phyloP scores from a whole-genome alignment of 2,888 invertebrate genomes.

The Leptura quadrifasciata region DNA sequence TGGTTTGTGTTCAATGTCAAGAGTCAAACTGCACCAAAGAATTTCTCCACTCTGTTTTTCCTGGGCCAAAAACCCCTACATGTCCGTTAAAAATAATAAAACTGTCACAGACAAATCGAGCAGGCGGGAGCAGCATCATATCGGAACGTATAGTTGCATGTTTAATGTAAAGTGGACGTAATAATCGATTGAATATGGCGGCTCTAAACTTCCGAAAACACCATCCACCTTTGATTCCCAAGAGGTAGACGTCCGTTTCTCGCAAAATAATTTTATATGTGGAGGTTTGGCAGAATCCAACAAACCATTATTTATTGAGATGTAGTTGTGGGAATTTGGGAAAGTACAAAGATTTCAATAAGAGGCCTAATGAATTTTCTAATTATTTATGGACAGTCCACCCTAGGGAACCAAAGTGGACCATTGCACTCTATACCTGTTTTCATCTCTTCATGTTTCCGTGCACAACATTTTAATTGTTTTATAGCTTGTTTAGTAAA shows the following conservation, averaged over 20 bases:
- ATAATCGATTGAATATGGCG: constrained; percentile 41
- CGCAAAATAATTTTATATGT: background rate
- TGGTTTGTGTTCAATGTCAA: no score
- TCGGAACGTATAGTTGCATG: constrained; percentile 35
- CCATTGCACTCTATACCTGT: constrained; percentile 34
- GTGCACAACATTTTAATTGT: constrained; percentile 27
- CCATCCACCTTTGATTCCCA: constrained; percentile 29
- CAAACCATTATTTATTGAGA: background rate
- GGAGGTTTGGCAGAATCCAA: background rate
- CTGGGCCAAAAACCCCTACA: constrained; percentile 12
- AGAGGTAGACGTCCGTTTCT: constrained; percentile 26
- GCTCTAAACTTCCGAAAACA: constrained; percentile 41
- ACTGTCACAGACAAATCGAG: constrained; percentile 14
- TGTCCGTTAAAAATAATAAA: background rate
- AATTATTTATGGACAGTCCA: background rate
- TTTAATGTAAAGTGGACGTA: constrained; percentile 35
- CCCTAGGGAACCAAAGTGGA: constrained; percentile 15
- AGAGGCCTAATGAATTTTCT: background rate
- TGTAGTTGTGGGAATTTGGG: background rate
- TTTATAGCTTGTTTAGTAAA: constrained; percentile 23
- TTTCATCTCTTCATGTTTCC: constrained; percentile 33
- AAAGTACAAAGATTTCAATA: background rate
- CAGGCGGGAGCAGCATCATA: constrained; percentile 12
- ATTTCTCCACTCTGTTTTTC: constrained; percentile 17
- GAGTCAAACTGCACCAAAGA: background rate